Conservation (phyloP, 2,113 vertebrate genomes). For the Nothobranchius furzeri region DNA sequence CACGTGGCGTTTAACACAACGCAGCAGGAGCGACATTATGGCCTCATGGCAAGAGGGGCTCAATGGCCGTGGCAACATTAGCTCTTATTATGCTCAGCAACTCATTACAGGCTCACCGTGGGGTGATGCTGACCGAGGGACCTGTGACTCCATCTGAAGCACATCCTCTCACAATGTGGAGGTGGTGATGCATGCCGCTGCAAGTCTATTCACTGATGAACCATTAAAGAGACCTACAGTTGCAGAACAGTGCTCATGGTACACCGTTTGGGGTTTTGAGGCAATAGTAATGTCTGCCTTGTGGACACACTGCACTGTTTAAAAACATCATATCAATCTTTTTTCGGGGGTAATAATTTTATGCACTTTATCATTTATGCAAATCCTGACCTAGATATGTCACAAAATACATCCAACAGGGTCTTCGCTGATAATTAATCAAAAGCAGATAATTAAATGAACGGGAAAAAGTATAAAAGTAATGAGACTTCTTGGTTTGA, state of each 20-base stretch:
- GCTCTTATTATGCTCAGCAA: slow-evolving; percentile 51
- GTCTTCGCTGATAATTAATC: neutral
- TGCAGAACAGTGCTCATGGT: slow-evolving; percentile 29
- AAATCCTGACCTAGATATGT: neutral
- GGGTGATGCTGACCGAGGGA: slow-evolving; percentile 59
- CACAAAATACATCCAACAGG: neutral
- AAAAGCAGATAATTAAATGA: neutral
- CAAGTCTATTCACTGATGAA: slow-evolving; percentile 44
- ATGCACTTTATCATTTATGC: neutral
- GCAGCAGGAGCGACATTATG: slow-evolving; percentile 52
- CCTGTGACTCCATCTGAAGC: slow-evolving; percentile 29
- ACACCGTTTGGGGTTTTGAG: slow-evolving; percentile 38
- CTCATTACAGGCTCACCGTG: slow-evolving; percentile 66
- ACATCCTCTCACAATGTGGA: slow-evolving; percentile 37
- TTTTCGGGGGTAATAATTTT: neutral
- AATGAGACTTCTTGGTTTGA: too few relatives aligned
- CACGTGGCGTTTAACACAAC: slow-evolving; percentile 57
- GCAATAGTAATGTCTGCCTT: slow-evolving; percentile 32
- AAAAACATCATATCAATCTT: neutral
- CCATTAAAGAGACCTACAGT: slow-evolving; percentile 49
- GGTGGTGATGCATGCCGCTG: slow-evolving; percentile 24
- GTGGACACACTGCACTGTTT: neutral
- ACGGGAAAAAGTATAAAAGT: too few relatives aligned
- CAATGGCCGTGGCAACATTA: slow-evolving; percentile 48
- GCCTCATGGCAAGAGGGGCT: slow-evolving; percentile 44